Percentiles rank a stretch among this genome's conserved stretches.
Evolutionary conservation across 2,888 invertebrate genomes (phyloP).

Genomic region (Lasioglossum pauxillum): DNA sequence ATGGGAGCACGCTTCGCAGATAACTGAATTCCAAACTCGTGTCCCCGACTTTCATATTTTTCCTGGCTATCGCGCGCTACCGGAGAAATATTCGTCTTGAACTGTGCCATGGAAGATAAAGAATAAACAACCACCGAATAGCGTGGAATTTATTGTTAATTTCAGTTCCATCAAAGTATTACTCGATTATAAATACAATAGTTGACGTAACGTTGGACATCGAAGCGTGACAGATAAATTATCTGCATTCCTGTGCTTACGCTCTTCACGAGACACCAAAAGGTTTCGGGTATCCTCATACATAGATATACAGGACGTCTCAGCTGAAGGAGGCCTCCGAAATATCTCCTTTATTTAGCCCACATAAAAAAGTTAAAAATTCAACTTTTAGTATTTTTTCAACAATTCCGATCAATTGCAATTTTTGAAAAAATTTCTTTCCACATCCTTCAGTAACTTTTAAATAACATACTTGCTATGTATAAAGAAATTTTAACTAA

Average conservation of each 20-base stretch:
- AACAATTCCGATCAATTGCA: too few species aligned
- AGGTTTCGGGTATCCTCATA: not conserved
- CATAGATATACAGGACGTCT: too few species aligned
- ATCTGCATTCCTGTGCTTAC: not conserved
- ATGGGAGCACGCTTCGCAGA: conserved; percentile 56
- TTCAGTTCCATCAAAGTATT: not conserved
- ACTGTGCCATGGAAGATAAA: conserved; percentile 36
- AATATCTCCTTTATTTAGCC: too few species aligned
- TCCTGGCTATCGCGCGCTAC: conserved; percentile 39
- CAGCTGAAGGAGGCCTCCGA: too few species aligned
- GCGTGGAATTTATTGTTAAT: not conserved
- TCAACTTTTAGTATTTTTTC: too few species aligned
- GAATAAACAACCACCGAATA: conserved; percentile 16
- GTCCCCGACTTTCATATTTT: conserved; percentile 63
- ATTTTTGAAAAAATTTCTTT: too few species aligned
- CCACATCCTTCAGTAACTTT: too few species aligned
- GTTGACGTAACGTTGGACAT: not conserved
- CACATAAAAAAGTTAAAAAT: too few species aligned
- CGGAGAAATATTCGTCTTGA: conserved; percentile 43
- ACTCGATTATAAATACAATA: not conserved
- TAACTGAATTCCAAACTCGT: conserved; percentile 68
- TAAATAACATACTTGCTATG: too few species aligned
- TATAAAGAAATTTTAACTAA: too few species aligned
- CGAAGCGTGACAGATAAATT: not conserved
- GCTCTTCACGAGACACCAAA: not conserved